Evolutionary conservation across 92 coral and sea anemone species (phyloP).

Genomic region (Porites evermanni): DNA sequence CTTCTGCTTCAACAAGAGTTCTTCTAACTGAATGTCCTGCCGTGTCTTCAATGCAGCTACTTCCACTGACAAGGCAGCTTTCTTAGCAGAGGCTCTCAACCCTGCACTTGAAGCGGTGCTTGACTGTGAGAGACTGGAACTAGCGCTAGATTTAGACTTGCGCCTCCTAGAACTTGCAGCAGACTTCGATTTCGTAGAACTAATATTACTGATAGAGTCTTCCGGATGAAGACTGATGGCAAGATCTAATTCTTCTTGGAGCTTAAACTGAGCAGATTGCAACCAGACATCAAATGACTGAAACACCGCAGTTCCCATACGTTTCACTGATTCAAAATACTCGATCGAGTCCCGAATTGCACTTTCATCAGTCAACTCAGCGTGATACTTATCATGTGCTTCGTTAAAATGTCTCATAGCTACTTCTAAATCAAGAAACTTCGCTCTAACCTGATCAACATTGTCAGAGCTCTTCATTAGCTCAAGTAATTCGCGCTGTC

Average conservation of each 20-base stretch:
- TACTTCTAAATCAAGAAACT: too few species aligned
- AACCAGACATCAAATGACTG: constrained; percentile 7
- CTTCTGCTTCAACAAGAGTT: too few species aligned
- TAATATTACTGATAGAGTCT: too few species aligned
- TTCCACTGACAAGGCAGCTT: constrained; percentile 34
- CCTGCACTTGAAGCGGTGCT: constrained; percentile 31
- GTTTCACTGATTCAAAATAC: constrained; percentile 17
- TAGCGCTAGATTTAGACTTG: constrained; percentile 23
- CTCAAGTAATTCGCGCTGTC: too few species aligned
- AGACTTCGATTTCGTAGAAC: too few species aligned
- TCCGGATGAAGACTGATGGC: neutral
- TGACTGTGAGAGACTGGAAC: constrained; percentile 19
- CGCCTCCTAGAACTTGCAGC: neutral
- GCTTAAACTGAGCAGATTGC: constrained; percentile 13
- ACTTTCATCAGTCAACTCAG: constrained; percentile 7
- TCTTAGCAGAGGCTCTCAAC: constrained; percentile 32
- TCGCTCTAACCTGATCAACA: too few species aligned
- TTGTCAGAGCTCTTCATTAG: too few species aligned
- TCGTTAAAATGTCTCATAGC: constrained; percentile 13
- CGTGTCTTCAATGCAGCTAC: constrained; percentile 26
- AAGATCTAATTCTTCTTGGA: constrained; percentile 20
- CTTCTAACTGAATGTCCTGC: too few species aligned
- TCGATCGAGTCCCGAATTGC: constrained; percentile 26
- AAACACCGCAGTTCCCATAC: constrained; percentile 1
- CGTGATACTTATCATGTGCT: constrained; percentile 42